Base-by-base conservation (phyloP, 2,113 vertebrate genomes). In the Castor canadensis region DNA sequence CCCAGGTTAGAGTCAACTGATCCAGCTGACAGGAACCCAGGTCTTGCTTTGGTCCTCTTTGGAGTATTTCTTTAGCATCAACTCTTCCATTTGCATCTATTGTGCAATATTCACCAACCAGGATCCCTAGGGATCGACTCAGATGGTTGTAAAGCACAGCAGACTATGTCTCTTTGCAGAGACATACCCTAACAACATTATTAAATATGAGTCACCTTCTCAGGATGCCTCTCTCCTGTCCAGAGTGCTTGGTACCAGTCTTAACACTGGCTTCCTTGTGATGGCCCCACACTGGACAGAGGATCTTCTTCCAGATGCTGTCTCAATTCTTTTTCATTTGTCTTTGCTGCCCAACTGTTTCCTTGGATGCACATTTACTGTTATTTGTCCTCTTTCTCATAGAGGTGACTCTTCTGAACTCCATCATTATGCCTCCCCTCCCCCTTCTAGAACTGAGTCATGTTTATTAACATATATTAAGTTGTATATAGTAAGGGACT, bases 1-100 rank as follows among this genome's bases (percentile, higher is more conserved):
- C 99, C n/a, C 99, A 99, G 99, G 99, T 99, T 87, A 80, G 95
- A 96, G 30, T 38, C 80, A 83, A 38, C 73, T 75, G 93, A 54
- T 64, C 8, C 71, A 93, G 43, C 22, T 54, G 64, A 32, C 91
- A 73, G 66, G 16, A 96, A 86, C 13, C 30, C 40, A 69, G 35
- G 15, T 75, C 64, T 91, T 32, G 75, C 47, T 30, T 87, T 84
- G 40, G 40, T 85, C 22, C 9, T 92, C 64, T 89, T 35, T 67
- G 47, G 35, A 93, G 20, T 91, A 69, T 66, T 93, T 72, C 64
- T 66, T 86, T 82, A 85, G 64, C 35, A 94, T 86, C 9, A 40
- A 2, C 40, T 86, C 32, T 93, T 95, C 24, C 49, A 77, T 73
- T 95, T 82, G 26, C 32, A 83, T 73, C 49, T 73, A n/a, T 56